phyloP scores from a whole-genome alignment of 2,113 vertebrate genomes.

The Pelecanoides urinatrix region DNA sequence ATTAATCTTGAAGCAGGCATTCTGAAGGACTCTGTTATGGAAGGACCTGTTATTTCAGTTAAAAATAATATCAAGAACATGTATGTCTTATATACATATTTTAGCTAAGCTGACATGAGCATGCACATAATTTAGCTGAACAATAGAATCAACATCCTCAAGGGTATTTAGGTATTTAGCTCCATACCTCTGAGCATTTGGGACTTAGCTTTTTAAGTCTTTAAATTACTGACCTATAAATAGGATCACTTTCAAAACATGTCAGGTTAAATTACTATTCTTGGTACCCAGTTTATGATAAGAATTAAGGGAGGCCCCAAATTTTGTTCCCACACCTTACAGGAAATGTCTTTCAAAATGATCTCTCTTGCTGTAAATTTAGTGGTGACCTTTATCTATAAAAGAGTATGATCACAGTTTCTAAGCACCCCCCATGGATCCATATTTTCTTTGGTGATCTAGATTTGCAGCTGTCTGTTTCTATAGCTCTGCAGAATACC shows the following conservation, averaged over 20 bases:
- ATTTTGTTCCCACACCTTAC: background rate
- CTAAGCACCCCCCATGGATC: background rate
- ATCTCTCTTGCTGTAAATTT: background rate
- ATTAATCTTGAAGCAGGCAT: background rate
- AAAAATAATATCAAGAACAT: background rate
- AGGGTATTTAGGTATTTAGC: background rate
- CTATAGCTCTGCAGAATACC: background rate
- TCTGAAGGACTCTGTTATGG: background rate
- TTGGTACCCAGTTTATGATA: background rate
- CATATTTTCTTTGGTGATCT: background rate
- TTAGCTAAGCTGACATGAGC: background rate
- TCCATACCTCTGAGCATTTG: background rate
- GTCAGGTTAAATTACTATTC: background rate
- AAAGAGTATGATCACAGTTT: background rate
- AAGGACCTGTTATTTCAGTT: background rate
- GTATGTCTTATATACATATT: background rate
- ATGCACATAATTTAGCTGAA: background rate
- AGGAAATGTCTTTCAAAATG: background rate
- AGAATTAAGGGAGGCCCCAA: background rate
- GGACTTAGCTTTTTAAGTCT: background rate
- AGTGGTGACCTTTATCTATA: background rate
- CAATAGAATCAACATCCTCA: background rate
- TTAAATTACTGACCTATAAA: background rate
- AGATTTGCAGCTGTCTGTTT: background rate
- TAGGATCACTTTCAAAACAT: background rate